Conservation (phyloP, 2,113 vertebrate genomes). For the Laticauda laticaudata region DNA sequence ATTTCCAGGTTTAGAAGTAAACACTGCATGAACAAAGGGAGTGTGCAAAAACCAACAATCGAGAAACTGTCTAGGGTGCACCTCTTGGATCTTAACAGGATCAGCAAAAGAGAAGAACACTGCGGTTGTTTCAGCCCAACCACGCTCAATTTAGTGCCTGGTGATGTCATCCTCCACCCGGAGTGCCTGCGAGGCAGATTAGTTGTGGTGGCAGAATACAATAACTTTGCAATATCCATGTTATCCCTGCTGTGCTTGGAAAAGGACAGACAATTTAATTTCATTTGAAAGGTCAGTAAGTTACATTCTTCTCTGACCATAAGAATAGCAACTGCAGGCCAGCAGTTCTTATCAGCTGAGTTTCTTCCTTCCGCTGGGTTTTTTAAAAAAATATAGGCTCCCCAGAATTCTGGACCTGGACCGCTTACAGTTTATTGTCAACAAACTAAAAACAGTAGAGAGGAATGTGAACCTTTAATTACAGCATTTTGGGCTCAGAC, state of each 20-base stretch:
- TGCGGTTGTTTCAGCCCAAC: neutral
- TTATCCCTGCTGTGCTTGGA: neutral
- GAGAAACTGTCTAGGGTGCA: neutral
- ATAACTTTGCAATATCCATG: constrained; percentile 17
- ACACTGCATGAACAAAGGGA: neutral
- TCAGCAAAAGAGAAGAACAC: neutral
- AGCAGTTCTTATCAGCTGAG: constrained; percentile 27
- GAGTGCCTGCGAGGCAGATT: neutral
- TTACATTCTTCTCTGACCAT: constrained; percentile 22
- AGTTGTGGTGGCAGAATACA: neutral
- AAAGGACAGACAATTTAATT: constrained; percentile 22
- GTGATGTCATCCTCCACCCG: neutral
- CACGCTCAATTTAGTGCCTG: neutral
- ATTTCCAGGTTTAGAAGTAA: neutral
- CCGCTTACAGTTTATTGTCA: constrained; percentile 45
- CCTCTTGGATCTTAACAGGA: neutral
- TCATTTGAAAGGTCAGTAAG: constrained; percentile 20
- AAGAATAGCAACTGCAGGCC: constrained; percentile 21
- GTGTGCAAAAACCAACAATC: neutral
- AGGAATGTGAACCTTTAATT: constrained; percentile 52
- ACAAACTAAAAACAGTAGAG: constrained; percentile 37
- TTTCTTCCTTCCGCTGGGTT: constrained; percentile 25
- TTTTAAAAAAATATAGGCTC: neutral
- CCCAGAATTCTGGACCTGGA: constrained; percentile 9
- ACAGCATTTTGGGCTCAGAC: constrained; percentile 42